These are phyloP conservation scores for Dynastes grantii DNA, from an alignment of 2,888 invertebrate species.

Conservation along the genomic window DNA sequence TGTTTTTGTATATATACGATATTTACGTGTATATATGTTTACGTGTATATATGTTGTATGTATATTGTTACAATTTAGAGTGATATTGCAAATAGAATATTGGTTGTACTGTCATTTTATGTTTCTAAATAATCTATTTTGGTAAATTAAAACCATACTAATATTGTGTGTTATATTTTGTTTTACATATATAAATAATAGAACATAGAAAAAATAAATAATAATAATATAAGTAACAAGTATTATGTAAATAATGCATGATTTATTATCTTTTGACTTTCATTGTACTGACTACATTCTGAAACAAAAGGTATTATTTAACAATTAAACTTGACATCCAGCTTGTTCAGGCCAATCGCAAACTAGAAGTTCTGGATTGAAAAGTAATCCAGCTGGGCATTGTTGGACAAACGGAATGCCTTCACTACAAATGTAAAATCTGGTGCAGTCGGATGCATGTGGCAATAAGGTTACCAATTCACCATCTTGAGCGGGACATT, in stretches of 20 bases:
- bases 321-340: not conserved
- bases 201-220: not conserved
- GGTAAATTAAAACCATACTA: not conserved
- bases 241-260: not conserved
- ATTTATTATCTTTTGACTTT: not conserved
- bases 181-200: not conserved
- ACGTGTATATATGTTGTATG: no score
- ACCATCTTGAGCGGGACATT: slow-evolving; percentile 43
- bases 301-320: not conserved
- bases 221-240: slow-evolving; percentile 1
- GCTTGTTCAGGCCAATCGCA: slow-evolving; percentile 36
- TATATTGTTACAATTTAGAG: no score
- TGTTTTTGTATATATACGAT: no score
- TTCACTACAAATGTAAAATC: slow-evolving; percentile 33
- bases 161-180: not conserved
- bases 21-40: no score
- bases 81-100: no score
- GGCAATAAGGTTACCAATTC: slow-evolving; percentile 46
- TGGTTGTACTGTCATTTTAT: no score
- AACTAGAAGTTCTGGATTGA: slow-evolving; percentile 36
- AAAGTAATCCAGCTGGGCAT: slow-evolving; percentile 29
- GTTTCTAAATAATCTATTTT: no score
- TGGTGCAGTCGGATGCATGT: slow-evolving; percentile 41
- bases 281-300: not conserved
- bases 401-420: slow-evolving; percentile 17